phyloP scores from a whole-genome alignment of 2,113 vertebrate species.

The Macrotis lagotis region DNA sequence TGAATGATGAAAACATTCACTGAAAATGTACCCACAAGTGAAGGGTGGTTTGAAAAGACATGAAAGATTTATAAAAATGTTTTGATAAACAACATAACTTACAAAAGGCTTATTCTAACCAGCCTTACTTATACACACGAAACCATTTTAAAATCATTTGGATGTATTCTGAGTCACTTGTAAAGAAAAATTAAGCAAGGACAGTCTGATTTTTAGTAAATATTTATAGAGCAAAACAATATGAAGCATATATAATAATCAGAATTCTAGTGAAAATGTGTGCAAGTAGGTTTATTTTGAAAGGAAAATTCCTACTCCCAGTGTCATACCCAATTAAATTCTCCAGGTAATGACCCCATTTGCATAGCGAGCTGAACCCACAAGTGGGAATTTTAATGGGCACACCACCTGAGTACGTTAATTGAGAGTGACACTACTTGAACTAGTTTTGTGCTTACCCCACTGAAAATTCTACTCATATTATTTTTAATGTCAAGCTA shows the following conservation, averaged over 20 bases:
- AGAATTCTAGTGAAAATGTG: slow-evolving; percentile 87
- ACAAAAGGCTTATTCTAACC: slow-evolving; percentile 66
- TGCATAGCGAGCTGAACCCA: slow-evolving; percentile 93
- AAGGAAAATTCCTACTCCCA: slow-evolving; percentile 87
- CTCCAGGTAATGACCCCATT: slow-evolving; percentile 95
- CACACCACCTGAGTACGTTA: slow-evolving; percentile 93
- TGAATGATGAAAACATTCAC: slow-evolving; percentile 24
- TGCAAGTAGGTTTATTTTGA: slow-evolving; percentile 91
- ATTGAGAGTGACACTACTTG: slow-evolving; percentile 96
- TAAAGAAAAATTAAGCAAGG: slow-evolving; percentile 77
- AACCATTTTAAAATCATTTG: slow-evolving; percentile 75
- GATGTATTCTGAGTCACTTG: slow-evolving; percentile 77
- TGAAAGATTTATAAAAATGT: slow-evolving; percentile 60
- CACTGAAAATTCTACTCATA: slow-evolving; percentile 92
- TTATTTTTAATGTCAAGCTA: slow-evolving; percentile 94
- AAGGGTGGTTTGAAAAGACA: slow-evolving; percentile 45
- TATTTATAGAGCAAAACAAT: slow-evolving; percentile 87
- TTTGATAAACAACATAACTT: slow-evolving; percentile 66
- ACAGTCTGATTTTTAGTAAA: slow-evolving; percentile 82
- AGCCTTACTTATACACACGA: slow-evolving; percentile 62
- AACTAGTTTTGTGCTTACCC: slow-evolving; percentile 92
- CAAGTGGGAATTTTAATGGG: slow-evolving; percentile 95
- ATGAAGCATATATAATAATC: slow-evolving; percentile 83
- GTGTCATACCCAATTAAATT: slow-evolving; percentile 96
- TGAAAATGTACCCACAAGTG: slow-evolving; percentile 2